Base-by-base conservation (phyloP, 2,888 invertebrate species). In the Idaea dimidiata region DNA sequence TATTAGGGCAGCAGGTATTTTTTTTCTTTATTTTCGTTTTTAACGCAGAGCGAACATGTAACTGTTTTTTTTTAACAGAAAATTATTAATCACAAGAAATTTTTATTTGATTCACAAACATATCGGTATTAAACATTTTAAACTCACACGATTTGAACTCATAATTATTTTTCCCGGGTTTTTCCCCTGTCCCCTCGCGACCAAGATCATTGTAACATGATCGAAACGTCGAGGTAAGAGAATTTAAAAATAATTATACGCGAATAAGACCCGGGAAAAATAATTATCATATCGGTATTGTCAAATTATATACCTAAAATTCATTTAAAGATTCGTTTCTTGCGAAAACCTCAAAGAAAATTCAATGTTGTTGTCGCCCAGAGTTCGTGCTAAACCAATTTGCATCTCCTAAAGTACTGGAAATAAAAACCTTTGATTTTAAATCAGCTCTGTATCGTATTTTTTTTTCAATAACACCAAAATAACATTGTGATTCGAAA, bases 31-130 rank as follows among this genome's bases (percentile, higher is more conserved):
- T 75, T 75, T 69, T 71, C 57, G 66, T 73, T 70, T 71, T 58
- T 72, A 74, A 74, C 77, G 72, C 72, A 66, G 62, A 65, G 67
- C 70, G 70, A 73, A 74, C 72, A 77, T 74, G 71, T 68, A 56
- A 64, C 43, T 43, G 43, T 14, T 7, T 43, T 43, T 43, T 43
- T 43, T 43, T 10, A 43, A 43, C 10, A 43, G 10, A 10, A 43
- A 43, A 14, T 43, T 43, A 43, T 43, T 43, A 43, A 43, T 43
- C 10, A 14, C 14, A 8, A 8, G 8, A 2, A 10, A 43, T 43
- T n/a, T 54, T 14, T 18, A 54, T 43, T 14, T 8, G 43, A 14
- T 43, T 43, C 3, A 43, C 10, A 14, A 24, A 24, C 24, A n/a
- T 24, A 24, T 24, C 24, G 24, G 24, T 24, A 24, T 24, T 5